Base-by-base conservation (phyloP, 2,888 invertebrate species). In the Anthophora plumipes region DNA sequence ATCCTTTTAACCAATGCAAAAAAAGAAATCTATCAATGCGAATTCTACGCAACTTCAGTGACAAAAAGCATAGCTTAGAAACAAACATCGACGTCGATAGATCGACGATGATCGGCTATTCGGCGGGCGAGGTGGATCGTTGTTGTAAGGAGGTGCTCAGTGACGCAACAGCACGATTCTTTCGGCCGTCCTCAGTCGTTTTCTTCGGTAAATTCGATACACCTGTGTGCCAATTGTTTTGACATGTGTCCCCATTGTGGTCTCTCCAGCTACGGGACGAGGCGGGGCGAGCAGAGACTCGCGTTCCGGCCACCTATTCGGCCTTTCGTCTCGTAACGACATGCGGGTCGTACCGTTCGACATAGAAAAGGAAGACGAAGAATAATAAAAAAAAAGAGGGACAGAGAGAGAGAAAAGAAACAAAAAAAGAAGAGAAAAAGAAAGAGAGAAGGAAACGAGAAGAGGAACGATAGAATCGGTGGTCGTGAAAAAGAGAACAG, bases 171-270 rank as follows among this genome's bases (percentile, higher is more conserved):
- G 31, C 68, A 80, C 87, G 87, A 85, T 85, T 88, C 89, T 89
- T 84, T 87, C 74, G 82, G 82, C 63, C 72, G 82, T 79, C 77
- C 80, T 82, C 83, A 76, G 69, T 76, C 85, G 84, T 79, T 81
- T 63, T 84, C 83, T 77, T 81, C 85, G 83, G 80, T 88, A 88
- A 88, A 88, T 88, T 88, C 88, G 87, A 88, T 88, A 88, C 88
- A 92, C 92, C 92, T 92, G 92, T 91, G 90, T 89, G 88, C 89
- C 90, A 89, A 92, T 92, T 92, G 92, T 92, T 92, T 92, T 92
- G 91, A 92, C 92, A 92, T 92, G 91, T 92, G 92, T 92, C 89
- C 85, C 90, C 86, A 91, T 92, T 92, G 92, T 91, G 67, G 73
- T 57, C 79, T 81, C 63, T 64, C 55, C 64, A 43, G 73, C 67